Conservation (phyloP, 2,888 invertebrate species). For the Terebella lapidaria region DNA sequence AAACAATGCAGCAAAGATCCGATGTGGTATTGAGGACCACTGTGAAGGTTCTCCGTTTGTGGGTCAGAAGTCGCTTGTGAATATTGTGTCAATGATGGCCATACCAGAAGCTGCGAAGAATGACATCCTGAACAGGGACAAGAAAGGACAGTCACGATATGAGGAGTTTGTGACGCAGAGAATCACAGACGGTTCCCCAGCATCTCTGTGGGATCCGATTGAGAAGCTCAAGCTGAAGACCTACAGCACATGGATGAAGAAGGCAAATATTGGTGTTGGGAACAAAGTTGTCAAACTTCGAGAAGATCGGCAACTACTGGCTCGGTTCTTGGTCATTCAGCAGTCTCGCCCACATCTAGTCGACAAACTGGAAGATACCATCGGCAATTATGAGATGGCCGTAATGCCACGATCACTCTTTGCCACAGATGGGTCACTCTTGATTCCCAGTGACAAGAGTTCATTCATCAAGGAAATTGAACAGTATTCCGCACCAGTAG, state of each 20-base stretch:
- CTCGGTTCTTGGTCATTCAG: not conserved
- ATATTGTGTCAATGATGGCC: not conserved
- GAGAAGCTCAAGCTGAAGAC: constrained; percentile 1
- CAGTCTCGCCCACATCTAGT: no score
- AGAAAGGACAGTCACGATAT: not conserved
- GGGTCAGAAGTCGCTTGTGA: not conserved
- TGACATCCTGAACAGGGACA: not conserved
- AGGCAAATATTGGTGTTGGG: not conserved
- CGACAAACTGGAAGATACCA: no score
- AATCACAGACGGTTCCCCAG: not conserved
- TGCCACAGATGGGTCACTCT: no score
- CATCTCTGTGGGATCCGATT: not conserved
- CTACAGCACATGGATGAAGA: not conserved
- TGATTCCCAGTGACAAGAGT: no score
- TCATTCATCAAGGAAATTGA: no score
- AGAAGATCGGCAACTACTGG: not conserved
- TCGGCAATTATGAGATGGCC: no score
- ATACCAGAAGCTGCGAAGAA: not conserved
- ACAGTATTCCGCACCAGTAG: no score
- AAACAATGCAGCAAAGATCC: not conserved
- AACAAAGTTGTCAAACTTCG: not conserved
- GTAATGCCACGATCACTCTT: no score
- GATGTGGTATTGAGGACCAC: not conserved
- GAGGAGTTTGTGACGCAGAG: not conserved
- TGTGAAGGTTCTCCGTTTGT: not conserved